Evolutionary conservation across 2,113 vertebrate species (phyloP).

Genomic region (Platichthys stellatus): DNA sequence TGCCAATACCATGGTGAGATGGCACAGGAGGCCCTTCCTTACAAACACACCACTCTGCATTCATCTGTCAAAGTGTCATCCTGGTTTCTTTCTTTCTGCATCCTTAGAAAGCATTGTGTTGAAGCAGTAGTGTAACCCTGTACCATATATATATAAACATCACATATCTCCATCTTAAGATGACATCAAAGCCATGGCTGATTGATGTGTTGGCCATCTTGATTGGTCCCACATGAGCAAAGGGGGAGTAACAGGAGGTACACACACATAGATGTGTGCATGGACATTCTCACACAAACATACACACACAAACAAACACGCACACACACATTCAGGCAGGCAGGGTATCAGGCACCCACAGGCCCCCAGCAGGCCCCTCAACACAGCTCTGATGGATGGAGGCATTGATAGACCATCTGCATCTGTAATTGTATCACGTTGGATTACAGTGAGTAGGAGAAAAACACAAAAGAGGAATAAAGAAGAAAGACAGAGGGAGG

Average conservation of each 20-base stretch:
- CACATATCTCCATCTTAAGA: conserved; percentile 28
- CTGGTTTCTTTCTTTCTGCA: conserved; percentile 35
- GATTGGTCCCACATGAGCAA: conserved; percentile 53
- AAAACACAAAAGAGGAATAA: conserved; percentile 81
- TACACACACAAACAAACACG: neutral
- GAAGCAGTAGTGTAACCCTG: neutral
- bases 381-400: conserved; percentile 83
- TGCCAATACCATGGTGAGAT: conserved; percentile 49
- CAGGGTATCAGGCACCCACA: conserved; percentile 56
- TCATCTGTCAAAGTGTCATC: conserved; percentile 67
- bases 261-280: conserved; percentile 6
- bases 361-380: conserved; percentile 75
- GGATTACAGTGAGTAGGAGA: conserved; percentile 80
- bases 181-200: conserved; percentile 35
- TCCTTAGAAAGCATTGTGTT: conserved; percentile 28
- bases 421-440: conserved; percentile 89
- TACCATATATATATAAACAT: neutral
- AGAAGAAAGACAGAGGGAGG: conserved; percentile 75
- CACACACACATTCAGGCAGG: neutral
- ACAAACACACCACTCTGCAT: conserved; percentile 30
- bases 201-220: conserved; percentile 43
- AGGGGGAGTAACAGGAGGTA: conserved; percentile 14
- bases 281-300: neutral
- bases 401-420: conserved; percentile 88
- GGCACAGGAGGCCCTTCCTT: conserved; percentile 49